Evolutionary conservation across 2,113 vertebrate species (phyloP), one percentile per base, ranked within the genome.

Genomic region (Saimiri boliviensis): DNA sequence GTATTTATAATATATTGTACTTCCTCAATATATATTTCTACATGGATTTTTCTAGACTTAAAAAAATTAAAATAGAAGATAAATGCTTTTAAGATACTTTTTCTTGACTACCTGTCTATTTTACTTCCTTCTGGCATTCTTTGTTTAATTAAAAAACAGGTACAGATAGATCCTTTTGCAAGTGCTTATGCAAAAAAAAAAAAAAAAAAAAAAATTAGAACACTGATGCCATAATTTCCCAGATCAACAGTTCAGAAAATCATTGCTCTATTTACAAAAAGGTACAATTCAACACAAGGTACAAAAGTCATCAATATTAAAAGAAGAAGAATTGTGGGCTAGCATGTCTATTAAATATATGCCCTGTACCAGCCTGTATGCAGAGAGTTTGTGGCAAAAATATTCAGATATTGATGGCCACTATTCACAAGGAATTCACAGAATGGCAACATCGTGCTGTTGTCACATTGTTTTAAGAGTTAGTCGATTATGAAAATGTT

Each of bases 211-310:
- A 35, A 35, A 68, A 66, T 13, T 35, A 32, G 56, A 88, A 83
- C 13, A 9, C 10, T 63, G 74, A 54, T 81, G 6, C 45, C 45
- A 74, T n/a, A 68, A 82, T 10, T 25, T 13, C 13, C 23, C 47
- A 85, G n/a, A 86, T 74, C 16, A 71, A 45, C 14, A 88, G 52
- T 37, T 95, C 42, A 95, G 80, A 79, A 95, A 91, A 60, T 9
- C 30, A 21, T 6, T 52, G 3, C 25, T 60, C 14, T 91, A 35
- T 25, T 90, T 56, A 49, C n/a, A 84, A 90, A 85, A 77, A 93
- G 63, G 32, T 87, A 2, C 35, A 73, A 19, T 74, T 71, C 35
- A 73, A 76, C 6, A 76, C 40, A 6, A 2, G 6, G 47, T 84
- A 80, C 14, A 86, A 86, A 88, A 74, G 54, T 60, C 27, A 85